Evolutionary conservation across 2,113 vertebrate genomes (phyloP).

Genomic region (Poicephalus meyeri): DNA sequence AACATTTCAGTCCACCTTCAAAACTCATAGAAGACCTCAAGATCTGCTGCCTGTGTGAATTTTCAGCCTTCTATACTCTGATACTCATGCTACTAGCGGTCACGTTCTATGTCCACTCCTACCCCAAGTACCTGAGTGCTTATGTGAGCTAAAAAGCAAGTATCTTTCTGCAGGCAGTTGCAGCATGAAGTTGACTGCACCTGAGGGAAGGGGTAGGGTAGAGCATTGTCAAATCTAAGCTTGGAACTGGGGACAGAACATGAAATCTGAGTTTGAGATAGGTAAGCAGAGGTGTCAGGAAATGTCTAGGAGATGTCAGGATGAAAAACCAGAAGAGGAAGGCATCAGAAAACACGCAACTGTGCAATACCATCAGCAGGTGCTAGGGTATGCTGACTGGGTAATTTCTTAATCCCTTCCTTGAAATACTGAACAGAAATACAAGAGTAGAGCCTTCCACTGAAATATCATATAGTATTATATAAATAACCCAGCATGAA

Average conservation of each 20-base stretch:
- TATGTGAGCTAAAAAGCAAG: rapidly evolving
- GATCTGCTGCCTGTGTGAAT: not conserved
- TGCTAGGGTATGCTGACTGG: not conserved
- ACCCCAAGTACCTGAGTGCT: not conserved
- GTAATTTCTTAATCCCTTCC: not conserved
- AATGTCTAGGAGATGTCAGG: not conserved
- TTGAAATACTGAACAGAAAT: not conserved
- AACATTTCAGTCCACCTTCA: not conserved
- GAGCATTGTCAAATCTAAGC: not conserved
- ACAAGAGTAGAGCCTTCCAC: not conserved
- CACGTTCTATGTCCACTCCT: not conserved
- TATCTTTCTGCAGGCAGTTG: not conserved
- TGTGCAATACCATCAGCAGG: not conserved
- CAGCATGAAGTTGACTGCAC: not conserved
- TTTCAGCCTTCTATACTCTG: not conserved
- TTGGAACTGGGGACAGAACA: not conserved
- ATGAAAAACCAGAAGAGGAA: not conserved
- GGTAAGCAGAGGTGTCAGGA: not conserved
- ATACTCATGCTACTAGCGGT: not conserved
- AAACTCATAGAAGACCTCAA: not conserved
- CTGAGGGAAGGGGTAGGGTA: not conserved
- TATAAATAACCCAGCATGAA: not conserved
- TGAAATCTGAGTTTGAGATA: not conserved
- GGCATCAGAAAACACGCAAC: not conserved
- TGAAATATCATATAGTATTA: not conserved